A percentile compares a stretch with the other conserved stretches of the same genome.
phyloP scores from a whole-genome alignment of 2,113 vertebrate species.

The Pandion haliaetus region DNA sequence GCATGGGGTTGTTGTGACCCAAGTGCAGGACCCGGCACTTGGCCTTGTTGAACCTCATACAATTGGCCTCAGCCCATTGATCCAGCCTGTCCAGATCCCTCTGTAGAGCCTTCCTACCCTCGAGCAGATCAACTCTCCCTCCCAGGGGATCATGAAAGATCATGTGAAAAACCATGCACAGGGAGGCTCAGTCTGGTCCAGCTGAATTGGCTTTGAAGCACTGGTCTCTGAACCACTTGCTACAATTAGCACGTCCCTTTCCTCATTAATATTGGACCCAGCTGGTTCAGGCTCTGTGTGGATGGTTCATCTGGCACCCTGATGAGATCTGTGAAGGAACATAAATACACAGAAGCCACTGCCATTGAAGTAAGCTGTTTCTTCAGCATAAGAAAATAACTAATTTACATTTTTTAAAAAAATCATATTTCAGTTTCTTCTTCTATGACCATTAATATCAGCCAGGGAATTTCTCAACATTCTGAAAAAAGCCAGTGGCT shows the following conservation, averaged over 20 bases:
- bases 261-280: constrained; percentile 30
- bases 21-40: no score
- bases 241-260: constrained; percentile 10
- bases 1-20: no score
- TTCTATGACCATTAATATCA: background rate
- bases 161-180: background rate
- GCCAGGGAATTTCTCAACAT: background rate
- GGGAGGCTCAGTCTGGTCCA: background rate
- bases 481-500: background rate
- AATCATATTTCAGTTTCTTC: background rate
- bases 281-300: background rate
- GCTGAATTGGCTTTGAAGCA: background rate
- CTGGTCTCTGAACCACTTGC: background rate
- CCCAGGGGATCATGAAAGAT: no score
- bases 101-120: no score
- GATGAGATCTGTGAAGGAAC: constrained; percentile 12
- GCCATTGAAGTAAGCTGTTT: background rate
- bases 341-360: background rate
- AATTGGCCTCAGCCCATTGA: no score
- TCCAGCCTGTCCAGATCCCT: no score
- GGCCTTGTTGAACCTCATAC: no score
- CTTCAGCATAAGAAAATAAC: background rate
- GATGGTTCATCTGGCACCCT: constrained; percentile 1
- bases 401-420: background rate
- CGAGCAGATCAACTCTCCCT: no score